Conservation (phyloP, 2,113 vertebrate genomes). For the Jaculus jaculus region DNA sequence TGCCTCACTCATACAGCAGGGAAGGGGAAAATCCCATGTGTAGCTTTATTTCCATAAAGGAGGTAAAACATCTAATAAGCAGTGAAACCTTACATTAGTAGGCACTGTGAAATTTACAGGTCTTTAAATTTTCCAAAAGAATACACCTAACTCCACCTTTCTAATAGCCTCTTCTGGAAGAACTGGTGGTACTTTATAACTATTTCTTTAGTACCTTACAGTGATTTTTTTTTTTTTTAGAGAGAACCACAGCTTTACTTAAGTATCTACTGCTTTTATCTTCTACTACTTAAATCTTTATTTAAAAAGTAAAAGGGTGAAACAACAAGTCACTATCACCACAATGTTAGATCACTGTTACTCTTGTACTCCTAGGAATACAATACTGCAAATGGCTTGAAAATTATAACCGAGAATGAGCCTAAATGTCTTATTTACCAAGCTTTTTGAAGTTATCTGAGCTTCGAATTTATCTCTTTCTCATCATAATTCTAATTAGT, state of each 20-base stretch:
- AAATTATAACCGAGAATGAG: background rate
- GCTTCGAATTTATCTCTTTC: background rate
- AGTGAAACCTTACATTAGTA: background rate
- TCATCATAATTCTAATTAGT: background rate
- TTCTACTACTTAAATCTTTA: background rate
- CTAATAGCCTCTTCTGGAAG: background rate
- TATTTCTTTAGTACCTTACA: background rate
- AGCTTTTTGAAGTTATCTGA: background rate
- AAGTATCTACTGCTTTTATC: background rate
- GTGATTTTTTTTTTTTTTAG: background rate
- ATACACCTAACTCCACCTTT: background rate
- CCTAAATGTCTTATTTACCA: background rate
- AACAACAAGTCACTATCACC: background rate
- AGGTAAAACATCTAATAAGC: background rate
- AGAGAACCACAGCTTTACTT: background rate
- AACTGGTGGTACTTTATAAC: background rate
- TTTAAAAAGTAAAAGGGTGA: background rate
- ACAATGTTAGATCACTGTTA: background rate
- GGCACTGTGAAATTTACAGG: background rate
- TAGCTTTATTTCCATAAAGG: slow-evolving; percentile 34
- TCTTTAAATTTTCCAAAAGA: background rate
- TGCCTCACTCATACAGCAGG: slow-evolving; percentile 8
- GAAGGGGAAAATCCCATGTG: background rate
- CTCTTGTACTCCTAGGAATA: background rate
- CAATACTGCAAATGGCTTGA: background rate